A percentile compares a stretch with the other conserved stretches of the same genome.
Conservation (phyloP, 2,888 invertebrate species). For the Eucera pruinosa region DNA sequence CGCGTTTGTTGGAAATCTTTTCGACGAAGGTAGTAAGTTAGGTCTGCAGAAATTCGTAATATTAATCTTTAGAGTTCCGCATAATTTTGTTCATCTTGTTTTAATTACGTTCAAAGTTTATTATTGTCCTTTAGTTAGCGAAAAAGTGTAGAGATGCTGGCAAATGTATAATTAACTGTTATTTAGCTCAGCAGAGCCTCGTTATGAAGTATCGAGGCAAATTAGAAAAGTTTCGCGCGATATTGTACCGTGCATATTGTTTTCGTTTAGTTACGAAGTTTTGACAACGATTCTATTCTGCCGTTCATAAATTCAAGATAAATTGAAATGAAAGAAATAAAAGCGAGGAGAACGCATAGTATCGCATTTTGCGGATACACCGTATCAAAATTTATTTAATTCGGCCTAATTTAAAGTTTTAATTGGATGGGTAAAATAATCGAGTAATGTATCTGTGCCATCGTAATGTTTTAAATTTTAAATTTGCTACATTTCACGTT, state of each 20-base stretch:
- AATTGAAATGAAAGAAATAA: neutral
- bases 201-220: conserved; percentile 34
- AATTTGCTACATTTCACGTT: neutral
- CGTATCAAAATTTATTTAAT: neutral
- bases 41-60: too few species aligned
- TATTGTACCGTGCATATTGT: conserved; percentile 2
- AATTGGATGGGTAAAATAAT: neutral
- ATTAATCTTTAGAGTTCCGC: too few species aligned
- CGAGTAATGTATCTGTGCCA: neutral
- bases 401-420: neutral
- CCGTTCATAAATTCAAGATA: conserved; percentile 16
- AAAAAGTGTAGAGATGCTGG: too few species aligned
- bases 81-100: too few species aligned
- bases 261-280: neutral
- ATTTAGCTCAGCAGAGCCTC: conserved; percentile 8
- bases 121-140: neutral
- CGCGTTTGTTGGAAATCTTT: too few species aligned
- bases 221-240: conserved; percentile 44
- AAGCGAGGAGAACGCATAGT: too few species aligned
- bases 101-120: neutral
- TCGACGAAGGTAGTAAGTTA: too few species aligned
- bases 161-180: conserved; percentile 31
- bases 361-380: neutral
- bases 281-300: neutral
- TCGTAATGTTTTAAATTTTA: too few species aligned